Percentiles rank a stretch among this genome's conserved stretches.
Conservation (phyloP, 64 coral and sea anemone species). For the Porites lutea region DNA sequence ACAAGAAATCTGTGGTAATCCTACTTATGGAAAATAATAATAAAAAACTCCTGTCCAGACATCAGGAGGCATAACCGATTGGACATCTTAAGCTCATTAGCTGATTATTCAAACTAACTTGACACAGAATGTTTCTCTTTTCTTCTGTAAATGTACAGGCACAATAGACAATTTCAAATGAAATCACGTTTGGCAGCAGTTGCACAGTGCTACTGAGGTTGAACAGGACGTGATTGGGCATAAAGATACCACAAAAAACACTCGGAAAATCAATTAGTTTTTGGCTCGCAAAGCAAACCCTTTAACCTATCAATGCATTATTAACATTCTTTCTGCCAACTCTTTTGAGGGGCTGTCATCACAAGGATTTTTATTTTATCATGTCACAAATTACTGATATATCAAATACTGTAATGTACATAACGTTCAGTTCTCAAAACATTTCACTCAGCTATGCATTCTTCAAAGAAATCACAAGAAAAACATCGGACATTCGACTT, state of each 20-base stretch:
- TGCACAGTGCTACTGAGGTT: neutral
- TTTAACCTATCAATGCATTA: constrained; percentile 14
- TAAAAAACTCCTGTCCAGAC: constrained; percentile 21
- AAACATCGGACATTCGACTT: neutral
- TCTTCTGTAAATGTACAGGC: neutral
- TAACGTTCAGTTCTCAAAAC: neutral
- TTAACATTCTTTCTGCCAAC: constrained; percentile 25
- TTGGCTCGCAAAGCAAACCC: neutral
- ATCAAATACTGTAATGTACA: neutral
- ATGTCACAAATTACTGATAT: constrained; percentile 38
- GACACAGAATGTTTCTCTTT: constrained; percentile 8
- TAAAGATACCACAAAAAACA: neutral
- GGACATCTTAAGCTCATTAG: neutral
- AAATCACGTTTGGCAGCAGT: neutral
- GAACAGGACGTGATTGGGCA: neutral
- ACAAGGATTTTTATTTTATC: constrained; percentile 15
- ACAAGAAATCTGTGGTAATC: neutral
- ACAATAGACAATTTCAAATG: neutral
- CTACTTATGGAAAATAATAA: constrained; percentile 12
- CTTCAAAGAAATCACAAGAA: neutral
- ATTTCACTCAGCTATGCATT: constrained; percentile 5
- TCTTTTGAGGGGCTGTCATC: constrained; percentile 21
- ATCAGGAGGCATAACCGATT: constrained; percentile 4
- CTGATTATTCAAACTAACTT: neutral
- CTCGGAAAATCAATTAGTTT: constrained; percentile 47